Evolutionary conservation across 2,797 vertebrate genomes (phyloP), one percentile per base, ranked within the genome.

Genomic region (Microhierax caerulescens): DNA sequence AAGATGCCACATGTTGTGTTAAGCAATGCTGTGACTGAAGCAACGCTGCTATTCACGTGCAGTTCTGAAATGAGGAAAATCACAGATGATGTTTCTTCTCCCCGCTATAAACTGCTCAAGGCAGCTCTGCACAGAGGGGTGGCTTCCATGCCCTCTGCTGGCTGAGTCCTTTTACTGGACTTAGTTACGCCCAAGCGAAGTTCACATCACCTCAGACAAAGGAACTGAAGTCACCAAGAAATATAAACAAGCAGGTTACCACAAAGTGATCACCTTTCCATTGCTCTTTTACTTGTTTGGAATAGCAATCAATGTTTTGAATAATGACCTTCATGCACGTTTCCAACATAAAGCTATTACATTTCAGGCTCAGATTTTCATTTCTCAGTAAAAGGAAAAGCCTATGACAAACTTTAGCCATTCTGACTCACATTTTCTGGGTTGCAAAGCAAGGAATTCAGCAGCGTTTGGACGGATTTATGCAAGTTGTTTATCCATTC

Each of bases 41-140:
- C 47, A 77, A 27, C 14, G 53, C 22, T 70, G 37, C 41, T 73
- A n/a, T 39, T 69, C 27, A 24, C 6, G 4, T 39, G 61, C 60
- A 63, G 2, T 39, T 88, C 53, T 47, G 17, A 57, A 76, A 28
- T 6, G 13, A 60, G 34, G 20, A n/a, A 63, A 80, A 30, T 45
- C 5, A 5, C 0, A 6, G 61, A 63, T 51, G 4, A 7, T 2
- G 7, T 8, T 76, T 45, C 43, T n/a, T 25, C 3, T 19, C 11
- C 36, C 17, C 5, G 2, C 11, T 7, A 9, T 12, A 54, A 75
- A 13, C 14, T 17, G 19, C 9, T 45, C 0, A 2, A 28, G 13
- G 7, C 17, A 51, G 61, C 32, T 15, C 54, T 7, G 2, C 54
- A 24, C 19, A 39, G 37, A 50, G 13, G n/a, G 54, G 47, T 6